These are phyloP conservation scores for Amiota mariae DNA, from an alignment of 2,888 invertebrate species.

Conservation along the genomic window DNA sequence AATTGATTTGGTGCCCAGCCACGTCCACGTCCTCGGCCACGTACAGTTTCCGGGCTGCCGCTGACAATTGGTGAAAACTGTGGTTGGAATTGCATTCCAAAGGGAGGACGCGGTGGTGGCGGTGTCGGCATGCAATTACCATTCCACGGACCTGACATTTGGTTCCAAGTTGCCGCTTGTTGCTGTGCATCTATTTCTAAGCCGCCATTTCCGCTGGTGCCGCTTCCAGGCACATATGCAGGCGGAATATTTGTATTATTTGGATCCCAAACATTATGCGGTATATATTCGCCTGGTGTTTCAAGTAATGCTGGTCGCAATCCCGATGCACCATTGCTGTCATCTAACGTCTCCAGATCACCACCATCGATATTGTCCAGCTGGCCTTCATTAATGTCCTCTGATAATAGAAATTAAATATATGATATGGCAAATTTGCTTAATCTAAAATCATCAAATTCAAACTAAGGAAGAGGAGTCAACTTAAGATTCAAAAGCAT, in stretches of 20 bases:
- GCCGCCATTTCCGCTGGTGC: not conserved
- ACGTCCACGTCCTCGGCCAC: constrained; percentile 55
- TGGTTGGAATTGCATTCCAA: constrained; percentile 46
- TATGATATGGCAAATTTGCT: constrained; percentile 14
- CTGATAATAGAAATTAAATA: constrained; percentile 44
- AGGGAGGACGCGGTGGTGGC: constrained; percentile 51
- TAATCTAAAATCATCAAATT: not conserved
- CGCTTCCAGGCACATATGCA: constrained; percentile 9
- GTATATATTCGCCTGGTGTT: constrained; percentile 64
- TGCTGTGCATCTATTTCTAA: constrained; percentile 39
- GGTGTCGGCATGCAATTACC: constrained; percentile 47
- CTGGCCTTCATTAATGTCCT: constrained; percentile 41
- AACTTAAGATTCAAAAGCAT: not conserved
- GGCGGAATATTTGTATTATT: constrained; percentile 44
- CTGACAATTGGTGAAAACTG: constrained; percentile 10
- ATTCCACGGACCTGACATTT: constrained; percentile 58
- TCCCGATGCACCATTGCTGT: constrained; percentile 37
- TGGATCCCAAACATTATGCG: constrained; percentile 59
- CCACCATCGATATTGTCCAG: constrained; percentile 41
- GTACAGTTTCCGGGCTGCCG: constrained; percentile 51
- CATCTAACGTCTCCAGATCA: not conserved
- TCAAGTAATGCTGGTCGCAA: constrained; percentile 64
- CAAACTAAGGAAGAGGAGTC: not conserved
- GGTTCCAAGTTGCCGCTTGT: constrained; percentile 55
- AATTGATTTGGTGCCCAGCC: constrained; percentile 52